Percentiles rank a stretch among this genome's conserved stretches.
These are phyloP conservation scores for Acestrorhynchus altus DNA, from an alignment of 2,797 vertebrate species.

Conservation along the genomic window DNA sequence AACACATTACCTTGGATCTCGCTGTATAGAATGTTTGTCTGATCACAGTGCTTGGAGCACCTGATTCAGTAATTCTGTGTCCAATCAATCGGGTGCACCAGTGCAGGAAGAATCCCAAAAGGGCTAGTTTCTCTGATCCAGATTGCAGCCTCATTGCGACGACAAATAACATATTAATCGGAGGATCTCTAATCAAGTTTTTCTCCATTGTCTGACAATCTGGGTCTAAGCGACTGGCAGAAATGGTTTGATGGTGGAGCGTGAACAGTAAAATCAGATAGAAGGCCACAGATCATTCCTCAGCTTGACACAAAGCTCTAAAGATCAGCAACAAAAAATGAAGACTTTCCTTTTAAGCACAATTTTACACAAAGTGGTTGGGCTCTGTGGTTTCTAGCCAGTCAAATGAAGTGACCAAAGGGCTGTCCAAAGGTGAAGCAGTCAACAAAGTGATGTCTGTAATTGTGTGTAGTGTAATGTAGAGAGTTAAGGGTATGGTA, in stretches of 20 bases:
- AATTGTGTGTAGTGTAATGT: conserved; percentile 14
- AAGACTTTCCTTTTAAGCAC: conserved; percentile 31
- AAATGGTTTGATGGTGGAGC: conserved; percentile 20
- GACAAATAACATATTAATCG: neutral
- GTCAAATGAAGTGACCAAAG: conserved; percentile 34
- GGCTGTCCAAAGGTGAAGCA: conserved; percentile 25
- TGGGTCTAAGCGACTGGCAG: conserved; percentile 44
- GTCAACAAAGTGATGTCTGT: conserved; percentile 17
- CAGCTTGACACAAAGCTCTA: neutral
- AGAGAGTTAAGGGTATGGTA: conserved; percentile 14
- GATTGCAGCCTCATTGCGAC: conserved; percentile 35
- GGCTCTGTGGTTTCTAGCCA: conserved; percentile 15
- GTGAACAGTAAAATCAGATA: conserved; percentile 29
- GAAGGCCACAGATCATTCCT: conserved; percentile 25
- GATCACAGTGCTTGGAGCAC: conserved; percentile 28
- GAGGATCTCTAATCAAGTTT: conserved; percentile 32
- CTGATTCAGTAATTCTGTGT: conserved; percentile 37
- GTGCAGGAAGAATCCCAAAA: conserved; percentile 42
- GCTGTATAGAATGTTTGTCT: neutral
- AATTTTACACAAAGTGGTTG: conserved; percentile 37
- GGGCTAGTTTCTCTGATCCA: conserved; percentile 44
- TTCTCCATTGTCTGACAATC: conserved; percentile 42
- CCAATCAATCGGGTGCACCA: conserved; percentile 33
- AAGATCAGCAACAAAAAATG: conserved; percentile 14
- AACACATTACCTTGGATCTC: conserved; percentile 21